Evolutionary conservation across 1,140 invertebrate species (phyloP).

Genomic region (Drosophila sechellia): DNA sequence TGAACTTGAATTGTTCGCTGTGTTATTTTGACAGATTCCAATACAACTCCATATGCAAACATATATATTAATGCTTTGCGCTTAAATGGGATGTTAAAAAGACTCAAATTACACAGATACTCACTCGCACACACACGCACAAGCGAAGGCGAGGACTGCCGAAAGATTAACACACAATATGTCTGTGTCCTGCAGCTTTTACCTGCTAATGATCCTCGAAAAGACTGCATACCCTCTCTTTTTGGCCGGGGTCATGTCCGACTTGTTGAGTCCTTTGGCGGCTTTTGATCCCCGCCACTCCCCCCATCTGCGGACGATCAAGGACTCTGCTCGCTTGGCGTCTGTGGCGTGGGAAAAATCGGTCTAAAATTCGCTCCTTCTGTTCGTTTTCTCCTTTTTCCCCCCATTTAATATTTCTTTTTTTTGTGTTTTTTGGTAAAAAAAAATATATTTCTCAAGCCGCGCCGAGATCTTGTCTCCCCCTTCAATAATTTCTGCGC

Average conservation of each 20-base stretch:
- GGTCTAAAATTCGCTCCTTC: conserved; percentile 23
- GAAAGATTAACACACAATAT: conserved; percentile 40
- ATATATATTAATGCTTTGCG: conserved; percentile 20
- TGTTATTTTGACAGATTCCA: conserved; percentile 66
- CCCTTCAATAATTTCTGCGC: conserved; percentile 50
- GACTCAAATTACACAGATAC: conserved; percentile 69
- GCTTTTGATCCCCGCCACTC: conserved; percentile 11
- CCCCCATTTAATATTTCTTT: conserved; percentile 6
- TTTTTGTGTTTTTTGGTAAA: conserved; percentile 31
- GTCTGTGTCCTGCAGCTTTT: conserved; percentile 51
- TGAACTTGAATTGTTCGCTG: conserved; percentile 70
- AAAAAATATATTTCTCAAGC: conserved; percentile 57
- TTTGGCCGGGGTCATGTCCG: conserved; percentile 44
- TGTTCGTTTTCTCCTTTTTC: conserved; percentile 32
- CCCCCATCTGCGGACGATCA: conserved; percentile 17
- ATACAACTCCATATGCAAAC: conserved; percentile 15
- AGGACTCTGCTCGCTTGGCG: conserved; percentile 39
- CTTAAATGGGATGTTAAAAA: conserved; percentile 36
- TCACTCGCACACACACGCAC: conserved; percentile 43
- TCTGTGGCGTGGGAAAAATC: conserved; percentile 50
- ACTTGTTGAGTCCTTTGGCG: conserved; percentile 45
- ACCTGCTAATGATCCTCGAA: conserved; percentile 67
- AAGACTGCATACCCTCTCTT: conserved; percentile 55
- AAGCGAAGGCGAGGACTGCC: background rate
- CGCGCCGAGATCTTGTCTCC: conserved; percentile 61